Evolutionary conservation across 2,113 vertebrate species (phyloP).

Genomic region (Willisornis vidua): DNA sequence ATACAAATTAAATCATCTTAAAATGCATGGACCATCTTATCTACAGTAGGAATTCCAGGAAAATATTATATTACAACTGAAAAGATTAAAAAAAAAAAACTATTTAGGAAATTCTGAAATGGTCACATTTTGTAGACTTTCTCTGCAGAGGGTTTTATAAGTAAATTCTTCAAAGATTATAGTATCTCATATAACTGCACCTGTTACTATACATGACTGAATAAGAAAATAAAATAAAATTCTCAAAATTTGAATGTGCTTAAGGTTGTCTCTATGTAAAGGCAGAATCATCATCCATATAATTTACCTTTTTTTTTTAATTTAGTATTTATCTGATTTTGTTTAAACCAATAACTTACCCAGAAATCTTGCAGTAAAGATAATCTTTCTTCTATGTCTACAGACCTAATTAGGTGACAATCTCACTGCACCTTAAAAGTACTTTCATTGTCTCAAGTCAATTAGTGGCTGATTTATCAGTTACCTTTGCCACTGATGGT

Average conservation of each 20-base stretch:
- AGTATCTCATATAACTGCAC: neutral
- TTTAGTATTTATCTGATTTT: conserved; percentile 18
- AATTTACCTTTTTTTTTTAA: neutral
- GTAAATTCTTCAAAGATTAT: neutral
- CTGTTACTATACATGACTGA: neutral
- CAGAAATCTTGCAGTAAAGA: conserved; percentile 39
- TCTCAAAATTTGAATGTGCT: neutral
- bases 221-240: neutral
- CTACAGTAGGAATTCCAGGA: neutral
- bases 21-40: neutral
- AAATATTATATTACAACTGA: neutral
- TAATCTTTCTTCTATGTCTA: conserved; percentile 17
- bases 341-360: neutral
- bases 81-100: neutral
- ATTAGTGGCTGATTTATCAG: conserved; percentile 70
- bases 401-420: conserved; percentile 51
- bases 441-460: conserved; percentile 62
- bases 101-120: neutral
- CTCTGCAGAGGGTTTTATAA: neutral
- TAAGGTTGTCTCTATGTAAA: neutral
- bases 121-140: neutral
- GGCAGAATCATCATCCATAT: neutral
- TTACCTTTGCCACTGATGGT: conserved; percentile 53
- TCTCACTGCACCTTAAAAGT: conserved; percentile 36
- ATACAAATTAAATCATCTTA: neutral